Evolutionary conservation across 2,888 invertebrate genomes (phyloP).

Genomic region (Molanna angustata): DNA sequence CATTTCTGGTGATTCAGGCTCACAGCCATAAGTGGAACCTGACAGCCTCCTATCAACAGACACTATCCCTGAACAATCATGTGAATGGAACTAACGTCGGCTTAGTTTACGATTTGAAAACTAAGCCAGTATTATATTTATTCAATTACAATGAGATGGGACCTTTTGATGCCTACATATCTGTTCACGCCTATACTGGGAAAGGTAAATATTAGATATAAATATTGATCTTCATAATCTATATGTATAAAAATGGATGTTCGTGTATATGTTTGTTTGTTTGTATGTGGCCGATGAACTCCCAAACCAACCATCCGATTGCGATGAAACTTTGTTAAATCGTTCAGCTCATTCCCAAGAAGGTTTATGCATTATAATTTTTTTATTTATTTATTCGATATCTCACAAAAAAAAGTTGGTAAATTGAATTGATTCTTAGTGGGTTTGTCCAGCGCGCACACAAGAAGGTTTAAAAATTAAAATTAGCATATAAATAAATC

Average conservation of each 20-base stretch:
- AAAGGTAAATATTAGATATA: conserved; percentile 41
- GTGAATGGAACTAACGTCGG: conserved; percentile 63
- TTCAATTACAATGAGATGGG: conserved; percentile 43
- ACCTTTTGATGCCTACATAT: conserved; percentile 46
- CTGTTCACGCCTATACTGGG: conserved; percentile 52
- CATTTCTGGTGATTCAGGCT: conserved; percentile 62
- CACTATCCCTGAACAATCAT: conserved; percentile 38
- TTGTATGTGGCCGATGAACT: too few relatives aligned
- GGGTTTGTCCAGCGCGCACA: too few relatives aligned
- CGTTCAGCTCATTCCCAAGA: too few relatives aligned
- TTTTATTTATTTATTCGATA: too few relatives aligned
- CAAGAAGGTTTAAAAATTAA: too few relatives aligned
- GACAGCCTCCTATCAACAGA: conserved; percentile 51
- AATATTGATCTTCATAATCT: not conserved
- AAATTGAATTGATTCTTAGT: too few relatives aligned
- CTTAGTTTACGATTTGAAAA: conserved; percentile 43
- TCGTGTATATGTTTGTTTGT: not conserved
- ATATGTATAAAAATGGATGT: too few relatives aligned
- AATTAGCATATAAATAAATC: too few relatives aligned
- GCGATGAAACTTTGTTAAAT: too few relatives aligned
- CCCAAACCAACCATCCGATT: too few relatives aligned
- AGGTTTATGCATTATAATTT: too few relatives aligned
- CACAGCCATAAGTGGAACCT: conserved; percentile 60
- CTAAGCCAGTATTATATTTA: conserved; percentile 38
- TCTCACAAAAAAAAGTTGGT: too few relatives aligned